Evolutionary conservation across 2,888 invertebrate genomes (phyloP), one percentile per base, ranked within the genome.

Genomic region (Vanessa cardui): DNA sequence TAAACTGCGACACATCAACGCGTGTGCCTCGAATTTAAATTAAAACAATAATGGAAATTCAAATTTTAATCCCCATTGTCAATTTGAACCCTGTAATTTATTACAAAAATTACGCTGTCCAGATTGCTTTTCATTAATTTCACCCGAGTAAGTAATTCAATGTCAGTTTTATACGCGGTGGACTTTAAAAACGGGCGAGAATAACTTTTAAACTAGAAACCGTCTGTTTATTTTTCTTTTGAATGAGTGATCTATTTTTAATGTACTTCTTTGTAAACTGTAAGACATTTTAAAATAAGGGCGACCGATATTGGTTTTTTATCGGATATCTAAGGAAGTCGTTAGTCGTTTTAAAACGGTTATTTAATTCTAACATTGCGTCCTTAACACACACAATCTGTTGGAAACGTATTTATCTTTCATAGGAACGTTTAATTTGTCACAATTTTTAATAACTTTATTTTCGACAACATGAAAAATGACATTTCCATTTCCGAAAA

Each of bases 21-120:
- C 82, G 83, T 86, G 81, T 84, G 85, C 87, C 85, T 85, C 85
- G 88, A 89, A 90, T 89, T 85, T 84, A 84, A 89, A 89, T 88
- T 83, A 86, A 83, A 87, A 83, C 80, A 79, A 79, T 78, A 78
- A 80, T 81, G 76, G 75, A 83, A 84, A 87, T 85, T 83, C 80
- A 85, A 86, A 84, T 84, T 65, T 64, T 47, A 58, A 54, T 68
- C 61, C 47, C 44, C 52, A 46, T 60, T 64, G 49, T 58, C 61
- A 64, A 64, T 69, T 62, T 54, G 56, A 65, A 49, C 61, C 49
- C 46, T 21, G 58, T 66, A 64, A 68, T 62, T 71, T 69, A 64
- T 67, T 31, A 64, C 62, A 69, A 66, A 71, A 64, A 64, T 56
- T 58, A 60, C 65, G 21, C 46, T 52, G 33, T 62, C 61, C 63